Conservation (phyloP, 2,888 invertebrate species). For the Drosophila differens region DNA sequence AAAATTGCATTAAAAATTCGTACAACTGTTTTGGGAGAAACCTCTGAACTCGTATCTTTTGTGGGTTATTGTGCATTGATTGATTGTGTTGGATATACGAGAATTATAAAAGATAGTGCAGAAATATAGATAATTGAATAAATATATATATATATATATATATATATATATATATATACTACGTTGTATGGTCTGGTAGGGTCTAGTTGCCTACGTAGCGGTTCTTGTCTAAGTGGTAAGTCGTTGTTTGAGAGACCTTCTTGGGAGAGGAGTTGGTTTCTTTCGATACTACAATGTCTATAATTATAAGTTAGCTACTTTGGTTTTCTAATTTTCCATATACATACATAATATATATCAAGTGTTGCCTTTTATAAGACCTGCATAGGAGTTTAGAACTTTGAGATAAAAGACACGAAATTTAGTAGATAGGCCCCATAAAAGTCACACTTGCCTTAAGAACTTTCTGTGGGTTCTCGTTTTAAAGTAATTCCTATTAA, state of each 20-base stretch:
- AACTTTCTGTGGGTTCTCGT: slow-evolving; percentile 12
- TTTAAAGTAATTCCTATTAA: slow-evolving; percentile 42
- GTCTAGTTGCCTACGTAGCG: slow-evolving; percentile 45
- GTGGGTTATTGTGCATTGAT: slow-evolving; percentile 20
- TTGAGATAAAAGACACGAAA: slow-evolving; percentile 6
- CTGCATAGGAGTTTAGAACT: background rate
- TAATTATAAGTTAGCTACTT: slow-evolving; percentile 30
- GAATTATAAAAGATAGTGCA: slow-evolving; percentile 14
- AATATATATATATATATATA: slow-evolving; percentile 12
- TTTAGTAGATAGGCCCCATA: slow-evolving; percentile 8
- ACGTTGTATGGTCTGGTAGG: slow-evolving; percentile 44
- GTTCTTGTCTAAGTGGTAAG: slow-evolving; percentile 63
- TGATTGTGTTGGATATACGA: background rate
- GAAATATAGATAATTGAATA: slow-evolving; percentile 6
- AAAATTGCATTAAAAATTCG: slow-evolving; percentile 68
- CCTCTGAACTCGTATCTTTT: slow-evolving; percentile 42
- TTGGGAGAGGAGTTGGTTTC: slow-evolving; percentile 72
- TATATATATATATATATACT: slow-evolving; percentile 22
- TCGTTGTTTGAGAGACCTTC: slow-evolving; percentile 81
- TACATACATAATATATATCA: slow-evolving; percentile 7
- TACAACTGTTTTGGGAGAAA: slow-evolving; percentile 53
- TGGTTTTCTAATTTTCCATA: slow-evolving; percentile 28
- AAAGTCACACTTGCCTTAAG: slow-evolving; percentile 15
- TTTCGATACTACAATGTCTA: slow-evolving; percentile 44
- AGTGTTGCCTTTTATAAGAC: slow-evolving; percentile 22